Evolutionary conservation across 2,113 vertebrate genomes (phyloP).

Genomic region (Xyliphius kryptos): DNA sequence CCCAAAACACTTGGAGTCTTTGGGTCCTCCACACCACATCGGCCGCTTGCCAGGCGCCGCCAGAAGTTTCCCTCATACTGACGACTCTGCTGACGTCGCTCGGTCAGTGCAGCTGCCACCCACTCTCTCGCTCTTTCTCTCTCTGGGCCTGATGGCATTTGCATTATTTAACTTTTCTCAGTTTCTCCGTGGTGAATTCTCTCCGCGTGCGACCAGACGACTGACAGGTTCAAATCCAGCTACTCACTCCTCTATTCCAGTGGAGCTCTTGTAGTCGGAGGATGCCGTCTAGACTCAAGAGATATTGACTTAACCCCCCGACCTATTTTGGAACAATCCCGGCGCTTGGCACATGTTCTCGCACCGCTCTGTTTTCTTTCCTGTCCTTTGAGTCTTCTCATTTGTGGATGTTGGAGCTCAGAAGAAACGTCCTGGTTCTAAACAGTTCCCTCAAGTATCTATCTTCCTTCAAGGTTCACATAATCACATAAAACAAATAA

Average conservation of each 20-base stretch:
- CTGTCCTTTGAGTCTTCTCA: conserved; percentile 13
- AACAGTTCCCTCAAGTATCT: conserved; percentile 39
- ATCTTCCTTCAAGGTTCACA: conserved; percentile 38
- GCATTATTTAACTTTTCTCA: conserved; percentile 6
- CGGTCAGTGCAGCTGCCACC: not conserved
- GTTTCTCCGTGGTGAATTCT: not conserved
- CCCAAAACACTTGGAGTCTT: conserved; percentile 39
- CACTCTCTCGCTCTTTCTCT: not conserved
- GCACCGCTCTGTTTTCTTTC: not conserved
- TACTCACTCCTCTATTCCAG: conserved; percentile 39
- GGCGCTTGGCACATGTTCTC: not conserved
- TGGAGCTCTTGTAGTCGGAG: conserved; percentile 56
- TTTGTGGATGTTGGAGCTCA: conserved; percentile 11
- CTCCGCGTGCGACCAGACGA: conserved; percentile 1
- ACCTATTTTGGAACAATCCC: not conserved
- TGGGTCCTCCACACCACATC: conserved; percentile 21
- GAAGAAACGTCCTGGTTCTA: conserved; percentile 40
- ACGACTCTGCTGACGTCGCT: conserved; percentile 6
- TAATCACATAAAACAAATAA: conserved; percentile 26
- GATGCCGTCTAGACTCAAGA: conserved; percentile 55
- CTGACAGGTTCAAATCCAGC: conserved; percentile 46
- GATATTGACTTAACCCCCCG: conserved; percentile 14
- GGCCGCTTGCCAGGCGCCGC: conserved; percentile 69
- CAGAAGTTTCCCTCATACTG: conserved; percentile 59
- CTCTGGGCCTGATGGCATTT: not conserved